Conservation (phyloP, 2,797 vertebrate genomes). For the Typhlichthys eigenmanni region DNA sequence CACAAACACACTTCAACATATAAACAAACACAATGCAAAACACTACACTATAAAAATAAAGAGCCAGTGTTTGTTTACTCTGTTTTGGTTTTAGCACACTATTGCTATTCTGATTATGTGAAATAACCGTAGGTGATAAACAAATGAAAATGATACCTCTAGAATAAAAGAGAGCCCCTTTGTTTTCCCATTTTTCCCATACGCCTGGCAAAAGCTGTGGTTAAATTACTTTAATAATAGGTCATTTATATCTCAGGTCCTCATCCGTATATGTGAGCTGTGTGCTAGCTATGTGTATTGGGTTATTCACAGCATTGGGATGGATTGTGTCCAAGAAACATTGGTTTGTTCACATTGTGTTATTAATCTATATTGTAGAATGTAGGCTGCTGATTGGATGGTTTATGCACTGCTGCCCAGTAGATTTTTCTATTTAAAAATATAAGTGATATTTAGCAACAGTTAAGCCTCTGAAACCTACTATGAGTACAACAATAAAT, state of each 20-base stretch:
- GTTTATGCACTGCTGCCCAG: too few species aligned
- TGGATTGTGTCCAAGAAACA: too few species aligned
- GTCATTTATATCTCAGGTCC: too few species aligned
- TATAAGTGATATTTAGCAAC: too few species aligned
- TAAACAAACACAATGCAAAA: neutral
- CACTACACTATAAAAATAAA: neutral
- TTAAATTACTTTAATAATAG: constrained; percentile 5
- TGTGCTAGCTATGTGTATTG: neutral
- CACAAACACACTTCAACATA: neutral
- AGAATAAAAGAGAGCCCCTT: neutral
- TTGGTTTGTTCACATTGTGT: too few species aligned
- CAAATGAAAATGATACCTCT: constrained; percentile 16
- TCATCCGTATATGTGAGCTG: too few species aligned
- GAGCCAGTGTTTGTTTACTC: neutral
- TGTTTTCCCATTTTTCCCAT: constrained; percentile 21
- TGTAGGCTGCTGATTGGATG: too few species aligned
- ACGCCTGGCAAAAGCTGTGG: constrained; percentile 19
- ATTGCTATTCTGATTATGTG: neutral
- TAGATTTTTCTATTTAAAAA: too few species aligned
- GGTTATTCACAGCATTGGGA: too few species aligned
- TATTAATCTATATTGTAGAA: too few species aligned
- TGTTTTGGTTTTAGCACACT: neutral
- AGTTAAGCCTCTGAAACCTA: too few species aligned
- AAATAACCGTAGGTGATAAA: constrained; percentile 4
- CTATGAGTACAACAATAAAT: too few species aligned